These are phyloP conservation scores for Leptodactylus fuscus DNA, from an alignment of 2,113 vertebrate species.

Conservation along the genomic window DNA sequence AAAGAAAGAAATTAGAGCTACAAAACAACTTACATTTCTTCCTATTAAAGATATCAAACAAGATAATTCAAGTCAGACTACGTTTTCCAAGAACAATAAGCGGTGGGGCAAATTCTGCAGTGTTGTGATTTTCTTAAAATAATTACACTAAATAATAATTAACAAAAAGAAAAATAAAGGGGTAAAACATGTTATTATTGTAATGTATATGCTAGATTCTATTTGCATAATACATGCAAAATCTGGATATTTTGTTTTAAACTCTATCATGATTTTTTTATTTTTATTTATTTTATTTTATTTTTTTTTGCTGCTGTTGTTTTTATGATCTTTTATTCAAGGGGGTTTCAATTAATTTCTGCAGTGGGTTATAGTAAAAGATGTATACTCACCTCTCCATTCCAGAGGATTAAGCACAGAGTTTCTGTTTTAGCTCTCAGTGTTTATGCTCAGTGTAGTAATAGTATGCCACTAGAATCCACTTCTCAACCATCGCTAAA, in stretches of 20 bases:
- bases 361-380: too few species aligned
- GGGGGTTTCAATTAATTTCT: too few species aligned
- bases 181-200: too few species aligned
- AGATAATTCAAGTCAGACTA: background rate
- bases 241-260: background rate
- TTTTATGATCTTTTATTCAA: too few species aligned
- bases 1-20: slow-evolving; percentile 15
- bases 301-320: too few species aligned
- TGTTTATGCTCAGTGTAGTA: too few species aligned
- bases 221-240: background rate
- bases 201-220: background rate
- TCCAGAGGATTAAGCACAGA: too few species aligned
- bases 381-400: too few species aligned
- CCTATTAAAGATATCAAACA: slow-evolving; percentile 11
- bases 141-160: background rate
- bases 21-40: background rate
- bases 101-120: background rate
- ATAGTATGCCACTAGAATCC: too few species aligned
- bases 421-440: too few species aligned
- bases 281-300: too few species aligned
- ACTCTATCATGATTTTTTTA: background rate
- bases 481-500: too few species aligned
- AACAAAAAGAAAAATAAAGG: background rate
- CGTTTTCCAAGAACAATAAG: background rate
- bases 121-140: background rate